Evolutionary conservation across 2,797 vertebrate genomes (phyloP).

Genomic region (Cirrhinus mrigala): DNA sequence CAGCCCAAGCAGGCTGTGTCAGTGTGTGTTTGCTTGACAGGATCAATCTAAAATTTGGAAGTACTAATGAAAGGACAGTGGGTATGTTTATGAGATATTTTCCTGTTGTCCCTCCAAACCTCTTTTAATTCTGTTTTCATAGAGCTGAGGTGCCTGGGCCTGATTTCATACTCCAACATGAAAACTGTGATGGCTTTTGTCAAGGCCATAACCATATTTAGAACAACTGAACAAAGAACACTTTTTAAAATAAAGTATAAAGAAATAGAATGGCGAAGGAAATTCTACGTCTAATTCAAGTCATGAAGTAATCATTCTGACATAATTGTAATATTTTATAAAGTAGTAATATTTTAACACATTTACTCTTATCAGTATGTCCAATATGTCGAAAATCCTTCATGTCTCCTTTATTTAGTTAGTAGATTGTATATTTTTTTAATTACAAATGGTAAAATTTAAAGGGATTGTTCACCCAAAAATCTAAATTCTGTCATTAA

Average conservation of each 20-base stretch:
- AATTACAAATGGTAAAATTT: too few relatives aligned
- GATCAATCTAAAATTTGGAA: constrained; percentile 45
- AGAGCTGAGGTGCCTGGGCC: background rate
- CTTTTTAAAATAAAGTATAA: background rate
- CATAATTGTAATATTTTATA: too few relatives aligned
- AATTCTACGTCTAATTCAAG: background rate
- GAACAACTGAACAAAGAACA: background rate
- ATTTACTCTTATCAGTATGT: too few relatives aligned
- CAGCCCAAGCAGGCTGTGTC: constrained; percentile 35
- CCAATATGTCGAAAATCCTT: too few relatives aligned
- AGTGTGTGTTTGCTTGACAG: constrained; percentile 37
- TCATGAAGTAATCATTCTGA: background rate
- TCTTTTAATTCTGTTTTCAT: constrained; percentile 7
- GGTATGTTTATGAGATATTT: background rate
- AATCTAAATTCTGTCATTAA: too few relatives aligned
- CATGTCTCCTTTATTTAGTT: too few relatives aligned
- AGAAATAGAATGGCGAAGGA: background rate
- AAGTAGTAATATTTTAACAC: too few relatives aligned
- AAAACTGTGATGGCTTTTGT: background rate
- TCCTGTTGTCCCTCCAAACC: background rate
- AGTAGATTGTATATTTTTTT: too few relatives aligned
- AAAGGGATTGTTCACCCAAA: too few relatives aligned
- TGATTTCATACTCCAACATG: background rate
- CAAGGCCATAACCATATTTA: background rate
- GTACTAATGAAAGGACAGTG: constrained; percentile 36